Base-by-base conservation (phyloP, 2,113 vertebrate species). In the Xenopus tropicalis region DNA sequence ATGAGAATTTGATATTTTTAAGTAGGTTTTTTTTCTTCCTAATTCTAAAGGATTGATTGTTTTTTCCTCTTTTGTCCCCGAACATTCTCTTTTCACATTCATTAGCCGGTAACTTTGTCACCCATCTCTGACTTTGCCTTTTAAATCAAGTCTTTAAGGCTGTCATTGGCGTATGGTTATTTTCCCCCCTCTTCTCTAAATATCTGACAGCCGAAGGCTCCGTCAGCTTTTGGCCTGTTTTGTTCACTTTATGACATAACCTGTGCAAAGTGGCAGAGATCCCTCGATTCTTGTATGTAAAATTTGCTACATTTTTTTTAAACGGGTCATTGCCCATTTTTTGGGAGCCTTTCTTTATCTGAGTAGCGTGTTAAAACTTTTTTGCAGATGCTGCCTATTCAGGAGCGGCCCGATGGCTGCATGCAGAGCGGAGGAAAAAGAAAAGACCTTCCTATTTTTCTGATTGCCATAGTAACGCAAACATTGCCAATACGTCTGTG, bases 291-390 rank as follows among this genome's bases (percentile, higher is more conserved):
- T 91, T 84, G 90, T 90, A 88, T 94, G 88, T 93, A 94, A 94
- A 94, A 95, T 95, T 92, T 94, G 92, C 93, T 92, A 89, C 90
- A 92, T 92, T 93, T 94, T 89, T 92, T 93, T 89, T 92, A 95
- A 94, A 96, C 93, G 96, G 96, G 96, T 99, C 97, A 99, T 87
- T 97, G 96, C 93, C 92, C 97, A 96, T 95, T 95, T 94, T 89
- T 69, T 87, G 86, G 88, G 88, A 88, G 90, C 93, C 89, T 92
- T 92, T 92, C 90, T 93, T 92, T 86, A 91, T 91, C 84, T 92
- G 92, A 93, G 92, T 90, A 93, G 89, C 92, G 91, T 93, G 92
- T 87, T 93, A 92, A 93, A 92, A 91, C 91, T 94, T 94, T 71
- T 64, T 90, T 97, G 94, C 95, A 97, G 96, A 98, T 97, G 96